Percentiles rank a stretch among this genome's conserved stretches.
phyloP scores from a whole-genome alignment of 2,113 vertebrate genomes.

The Tonatia bakeri region DNA sequence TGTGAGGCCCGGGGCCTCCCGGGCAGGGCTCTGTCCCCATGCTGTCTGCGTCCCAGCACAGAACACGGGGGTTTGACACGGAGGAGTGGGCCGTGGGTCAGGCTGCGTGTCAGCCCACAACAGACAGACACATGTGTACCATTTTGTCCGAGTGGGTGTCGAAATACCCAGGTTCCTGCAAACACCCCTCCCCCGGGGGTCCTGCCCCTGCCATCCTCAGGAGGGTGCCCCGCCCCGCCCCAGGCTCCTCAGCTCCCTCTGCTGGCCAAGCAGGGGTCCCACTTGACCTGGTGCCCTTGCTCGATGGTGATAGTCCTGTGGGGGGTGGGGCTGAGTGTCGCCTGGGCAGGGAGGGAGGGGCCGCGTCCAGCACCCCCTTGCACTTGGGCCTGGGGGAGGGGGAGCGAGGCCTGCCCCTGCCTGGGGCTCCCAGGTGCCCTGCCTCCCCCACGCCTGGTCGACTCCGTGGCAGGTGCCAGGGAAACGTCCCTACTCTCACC shows the following conservation, averaged over 20 bases:
- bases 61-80: too few species aligned
- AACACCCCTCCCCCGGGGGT: fast-evolving
- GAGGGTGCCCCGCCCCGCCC: not conserved
- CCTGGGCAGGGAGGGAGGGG: not conserved
- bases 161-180: fast-evolving
- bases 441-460: not conserved
- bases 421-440: not conserved
- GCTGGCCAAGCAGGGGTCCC: not conserved
- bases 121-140: fast-evolving
- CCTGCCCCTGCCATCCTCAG: not conserved
- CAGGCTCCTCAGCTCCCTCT: not conserved
- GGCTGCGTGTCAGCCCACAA: fast-evolving
- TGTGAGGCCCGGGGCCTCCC: fast-evolving
- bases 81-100: not conserved
- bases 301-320: fast-evolving
- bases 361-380: too few species aligned
- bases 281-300: not conserved
- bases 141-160: fast-evolving
- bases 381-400: too few species aligned
- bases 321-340: not conserved
- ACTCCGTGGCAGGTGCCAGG: constrained; percentile 61
- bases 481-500: constrained; percentile 61
- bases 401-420: fast-evolving
- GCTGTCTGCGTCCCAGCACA: not conserved
- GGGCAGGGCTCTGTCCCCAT: too few species aligned